Evolutionary conservation across 2,113 vertebrate species (phyloP), one percentile per base, ranked within the genome.

Genomic region (Saguinus imperator): DNA sequence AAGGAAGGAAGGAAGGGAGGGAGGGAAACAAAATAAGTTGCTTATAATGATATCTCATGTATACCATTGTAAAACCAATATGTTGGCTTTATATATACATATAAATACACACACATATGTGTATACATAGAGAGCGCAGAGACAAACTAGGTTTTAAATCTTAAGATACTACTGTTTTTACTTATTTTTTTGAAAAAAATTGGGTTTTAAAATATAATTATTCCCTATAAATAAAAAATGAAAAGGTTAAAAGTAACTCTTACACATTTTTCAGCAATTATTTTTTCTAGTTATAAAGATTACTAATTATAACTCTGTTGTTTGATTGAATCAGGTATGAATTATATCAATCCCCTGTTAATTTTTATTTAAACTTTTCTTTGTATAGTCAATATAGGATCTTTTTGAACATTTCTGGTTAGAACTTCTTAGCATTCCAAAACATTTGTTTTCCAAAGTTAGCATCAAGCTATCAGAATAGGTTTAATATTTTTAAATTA

Each of bases 401-500:
- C 80, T 83, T 27, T 75, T 66, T n/a, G 21, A 27, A 57, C 23
- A 57, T 64, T 6, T 85, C 32, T 81, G 48, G 13, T 9, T 68
- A 43, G 16, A 68, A 88, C 17, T 57, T 81, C 40, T 87, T 85
- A 45, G 48, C 58, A 83, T 73, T 94, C 11, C 4, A 57, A 96
- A 96, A 70, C 37, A 90, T 72, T 82, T 81, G 43, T 52, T 87
- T 91, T 91, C 89, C 40, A 80, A 89, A 27, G 0, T 57, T 75
- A 66, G 40, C 17, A 94, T 37, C 40, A 35, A 95, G 27, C 14
- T 80, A 88, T 58, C 45, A 93, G 17, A 73, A 64, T 6, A 72
- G 55, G 92, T 86, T 61, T 91, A 50, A 20, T 92, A 81, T 70
- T 92, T 85, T 70, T 43, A 73, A 88, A 61, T 70, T 89, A 75